Conservation (phyloP, 2,888 invertebrate genomes). For the Cotesia congregata region DNA sequence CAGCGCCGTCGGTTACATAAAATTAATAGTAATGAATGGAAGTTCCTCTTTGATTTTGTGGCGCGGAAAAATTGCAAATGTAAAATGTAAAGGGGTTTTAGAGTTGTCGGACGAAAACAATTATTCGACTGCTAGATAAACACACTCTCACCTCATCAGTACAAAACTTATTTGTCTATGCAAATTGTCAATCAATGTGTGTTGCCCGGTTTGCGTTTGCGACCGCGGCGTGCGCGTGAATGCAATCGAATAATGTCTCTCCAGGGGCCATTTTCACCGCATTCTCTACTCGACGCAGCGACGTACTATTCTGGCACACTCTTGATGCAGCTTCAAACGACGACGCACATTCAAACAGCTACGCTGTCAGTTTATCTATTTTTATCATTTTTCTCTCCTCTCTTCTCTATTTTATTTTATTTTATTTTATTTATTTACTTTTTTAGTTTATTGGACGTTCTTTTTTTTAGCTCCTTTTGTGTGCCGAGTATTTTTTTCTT, state of each 20-base stretch:
- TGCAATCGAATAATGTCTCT: constrained; percentile 41
- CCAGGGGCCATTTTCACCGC: constrained; percentile 38
- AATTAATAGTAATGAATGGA: background rate
- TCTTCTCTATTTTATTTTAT: constrained; percentile 27
- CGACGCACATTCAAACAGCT: constrained; percentile 6
- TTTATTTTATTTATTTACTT: constrained; percentile 18
- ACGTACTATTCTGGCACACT: background rate
- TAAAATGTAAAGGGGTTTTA: constrained; percentile 31
- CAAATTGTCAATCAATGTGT: constrained; percentile 67
- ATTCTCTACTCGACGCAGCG: constrained; percentile 7
- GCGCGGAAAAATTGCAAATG: background rate
- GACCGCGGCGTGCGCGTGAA: constrained; percentile 36
- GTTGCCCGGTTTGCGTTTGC: constrained; percentile 34
- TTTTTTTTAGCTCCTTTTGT: constrained; percentile 32
- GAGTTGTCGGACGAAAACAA: constrained; percentile 47
- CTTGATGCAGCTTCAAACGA: background rate
- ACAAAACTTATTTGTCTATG: constrained; percentile 68
- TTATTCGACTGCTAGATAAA: constrained; percentile 55
- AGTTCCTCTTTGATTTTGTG: background rate
- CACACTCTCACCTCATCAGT: constrained; percentile 59
- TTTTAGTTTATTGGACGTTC: background rate
- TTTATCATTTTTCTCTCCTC: constrained; percentile 21
- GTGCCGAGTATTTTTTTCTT: background rate
- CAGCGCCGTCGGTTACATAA: too few species aligned
- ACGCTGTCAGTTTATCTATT: constrained; percentile 2